phyloP scores from a whole-genome alignment of 2,797 vertebrate species.

The Poecilia picta region DNA sequence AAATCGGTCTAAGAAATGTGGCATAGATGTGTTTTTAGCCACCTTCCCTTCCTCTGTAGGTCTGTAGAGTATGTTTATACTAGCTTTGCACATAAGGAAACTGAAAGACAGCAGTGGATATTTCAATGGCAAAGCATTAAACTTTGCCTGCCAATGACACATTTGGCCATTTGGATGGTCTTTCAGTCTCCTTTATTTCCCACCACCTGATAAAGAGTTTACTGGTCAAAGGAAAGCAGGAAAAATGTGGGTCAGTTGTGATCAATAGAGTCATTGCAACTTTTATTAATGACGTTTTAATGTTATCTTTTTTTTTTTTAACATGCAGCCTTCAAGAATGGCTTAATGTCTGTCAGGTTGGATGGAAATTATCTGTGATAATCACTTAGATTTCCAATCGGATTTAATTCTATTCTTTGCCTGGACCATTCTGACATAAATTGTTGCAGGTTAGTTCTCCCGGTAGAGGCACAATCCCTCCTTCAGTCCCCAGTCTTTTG shows the following conservation, averaged over 20 bases:
- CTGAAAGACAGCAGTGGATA: not conserved
- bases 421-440: not conserved
- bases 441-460: not conserved
- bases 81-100: not conserved
- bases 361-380: not conserved
- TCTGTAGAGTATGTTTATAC: not conserved
- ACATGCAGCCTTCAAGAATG: not conserved
- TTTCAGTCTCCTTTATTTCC: not conserved
- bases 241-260: not conserved
- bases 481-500: not conserved
- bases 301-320: not conserved
- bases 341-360: not conserved
- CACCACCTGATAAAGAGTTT: not conserved
- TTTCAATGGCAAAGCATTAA: not conserved
- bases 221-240: not conserved
- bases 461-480: not conserved
- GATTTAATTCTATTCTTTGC: not conserved
- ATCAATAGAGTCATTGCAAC: not conserved
- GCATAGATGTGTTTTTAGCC: not conserved
- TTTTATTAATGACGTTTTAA: no score
- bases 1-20: not conserved
- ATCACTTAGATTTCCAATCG: not conserved
- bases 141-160: not conserved
- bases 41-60: not conserved
- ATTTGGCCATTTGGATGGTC: not conserved